A percentile compares a stretch with the other conserved stretches of the same genome.
These are phyloP conservation scores for Aratinga solstitialis DNA, from an alignment of 2,797 vertebrate species.

Conservation along the genomic window DNA sequence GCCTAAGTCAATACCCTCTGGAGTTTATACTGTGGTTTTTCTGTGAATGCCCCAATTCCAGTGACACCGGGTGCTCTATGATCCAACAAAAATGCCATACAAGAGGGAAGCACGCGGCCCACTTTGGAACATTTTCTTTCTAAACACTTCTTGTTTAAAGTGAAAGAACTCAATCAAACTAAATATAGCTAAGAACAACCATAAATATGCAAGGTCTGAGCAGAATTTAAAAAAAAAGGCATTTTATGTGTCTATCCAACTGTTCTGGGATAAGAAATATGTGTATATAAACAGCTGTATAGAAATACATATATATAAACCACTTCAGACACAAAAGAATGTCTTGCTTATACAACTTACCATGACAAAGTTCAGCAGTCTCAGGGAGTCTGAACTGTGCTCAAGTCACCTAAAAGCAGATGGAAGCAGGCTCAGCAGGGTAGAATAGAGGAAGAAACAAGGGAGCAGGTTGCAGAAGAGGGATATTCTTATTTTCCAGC, in stretches of 20 bases:
- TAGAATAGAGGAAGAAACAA: neutral
- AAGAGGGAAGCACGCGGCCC: neutral
- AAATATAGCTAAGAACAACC: slow-evolving; percentile 33
- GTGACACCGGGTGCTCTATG: neutral
- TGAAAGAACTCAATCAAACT: slow-evolving; percentile 42
- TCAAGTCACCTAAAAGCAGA: neutral
- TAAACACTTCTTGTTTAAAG: slow-evolving; percentile 58
- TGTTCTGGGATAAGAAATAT: neutral
- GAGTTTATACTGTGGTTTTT: slow-evolving; percentile 35
- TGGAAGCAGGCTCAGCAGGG: neutral
- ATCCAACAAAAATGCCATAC: slow-evolving; percentile 36
- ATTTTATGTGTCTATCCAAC: neutral
- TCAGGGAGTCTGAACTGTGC: neutral
- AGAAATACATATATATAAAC: neutral
- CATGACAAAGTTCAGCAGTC: neutral
- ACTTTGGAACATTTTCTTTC: slow-evolving; percentile 59
- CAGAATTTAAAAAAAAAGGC: neutral
- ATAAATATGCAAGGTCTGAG: neutral
- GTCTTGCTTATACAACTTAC: neutral
- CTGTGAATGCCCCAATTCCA: neutral
- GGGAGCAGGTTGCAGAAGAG: neutral
- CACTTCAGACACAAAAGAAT: neutral
- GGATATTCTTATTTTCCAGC: neutral
- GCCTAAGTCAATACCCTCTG: slow-evolving; percentile 45
- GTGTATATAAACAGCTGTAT: neutral